Percentiles rank a stretch among this genome's conserved stretches.
These are phyloP conservation scores for Megatriorchis doriae DNA, from an alignment of 2,113 vertebrate species.

Conservation along the genomic window DNA sequence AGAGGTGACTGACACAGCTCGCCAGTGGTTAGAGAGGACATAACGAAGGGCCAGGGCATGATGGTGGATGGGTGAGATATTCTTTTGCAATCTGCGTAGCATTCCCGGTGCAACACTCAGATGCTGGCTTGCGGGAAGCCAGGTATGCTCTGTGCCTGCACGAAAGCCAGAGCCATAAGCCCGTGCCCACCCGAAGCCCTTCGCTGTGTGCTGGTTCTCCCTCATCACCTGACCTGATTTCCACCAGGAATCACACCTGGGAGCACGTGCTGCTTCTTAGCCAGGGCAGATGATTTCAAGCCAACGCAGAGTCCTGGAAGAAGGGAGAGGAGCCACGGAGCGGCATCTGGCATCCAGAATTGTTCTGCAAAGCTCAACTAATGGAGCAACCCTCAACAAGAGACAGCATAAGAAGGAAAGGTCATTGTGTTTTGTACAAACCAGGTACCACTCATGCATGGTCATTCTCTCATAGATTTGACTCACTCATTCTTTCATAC, in stretches of 20 bases:
- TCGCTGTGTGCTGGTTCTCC: fast-evolving
- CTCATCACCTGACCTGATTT: background rate
- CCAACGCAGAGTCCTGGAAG: background rate
- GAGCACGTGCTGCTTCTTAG: background rate
- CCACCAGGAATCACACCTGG: background rate
- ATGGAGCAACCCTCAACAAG: background rate
- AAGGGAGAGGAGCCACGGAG: background rate
- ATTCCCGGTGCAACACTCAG: background rate
- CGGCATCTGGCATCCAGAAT: background rate
- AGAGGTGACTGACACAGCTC: background rate
- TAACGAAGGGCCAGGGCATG: background rate
- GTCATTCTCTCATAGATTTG: background rate
- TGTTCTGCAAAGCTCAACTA: background rate
- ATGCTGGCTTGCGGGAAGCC: background rate
- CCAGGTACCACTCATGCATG: fast-evolving
- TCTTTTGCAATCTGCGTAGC: fast-evolving
- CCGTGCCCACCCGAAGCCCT: background rate
- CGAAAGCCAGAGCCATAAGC: fast-evolving
- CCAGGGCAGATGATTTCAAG: fast-evolving
- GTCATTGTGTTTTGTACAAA: background rate
- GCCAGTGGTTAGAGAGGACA: background rate
- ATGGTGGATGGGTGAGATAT: background rate
- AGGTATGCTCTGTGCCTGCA: background rate
- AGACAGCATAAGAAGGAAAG: background rate
- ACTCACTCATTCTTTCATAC: background rate